phyloP scores from a whole-genome alignment of 2,113 vertebrate species.

The Aleadryas rufinucha region DNA sequence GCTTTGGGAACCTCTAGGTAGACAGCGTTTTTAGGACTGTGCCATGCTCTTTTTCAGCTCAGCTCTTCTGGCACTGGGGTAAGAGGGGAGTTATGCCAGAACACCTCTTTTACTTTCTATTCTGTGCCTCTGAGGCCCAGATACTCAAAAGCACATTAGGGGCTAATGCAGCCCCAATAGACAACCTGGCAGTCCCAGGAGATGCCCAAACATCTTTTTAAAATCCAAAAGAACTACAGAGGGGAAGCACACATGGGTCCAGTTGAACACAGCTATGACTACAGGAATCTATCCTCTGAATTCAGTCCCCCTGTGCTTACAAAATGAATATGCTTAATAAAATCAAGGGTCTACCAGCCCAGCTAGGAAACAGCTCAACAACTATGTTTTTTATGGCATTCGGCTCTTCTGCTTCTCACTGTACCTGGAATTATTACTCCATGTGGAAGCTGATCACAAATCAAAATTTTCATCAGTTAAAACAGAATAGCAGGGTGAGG shows the following conservation, averaged over 20 bases:
- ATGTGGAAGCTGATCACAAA: not conserved
- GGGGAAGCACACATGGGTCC: not conserved
- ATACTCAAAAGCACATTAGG: not conserved
- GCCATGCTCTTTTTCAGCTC: not conserved
- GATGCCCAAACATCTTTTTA: not conserved
- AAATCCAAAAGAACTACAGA: not conserved
- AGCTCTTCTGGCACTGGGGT: not conserved
- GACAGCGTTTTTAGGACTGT: not conserved
- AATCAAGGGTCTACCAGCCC: not conserved
- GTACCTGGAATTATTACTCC: not conserved
- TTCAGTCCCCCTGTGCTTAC: fast-evolving
- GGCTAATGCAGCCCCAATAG: not conserved
- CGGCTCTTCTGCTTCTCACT: not conserved
- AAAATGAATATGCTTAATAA: not conserved
- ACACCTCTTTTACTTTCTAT: not conserved
- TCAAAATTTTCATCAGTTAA: not conserved
- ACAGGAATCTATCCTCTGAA: not conserved
- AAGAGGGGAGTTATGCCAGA: not conserved
- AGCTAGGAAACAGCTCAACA: not conserved
- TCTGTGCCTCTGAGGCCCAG: not conserved
- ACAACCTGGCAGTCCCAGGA: not conserved
- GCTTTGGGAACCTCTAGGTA: not conserved
- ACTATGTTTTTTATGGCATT: not conserved
- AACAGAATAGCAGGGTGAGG: not conserved
- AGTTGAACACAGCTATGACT: not conserved